These are phyloP conservation scores for Apodemia duryi DNA, from an alignment of 2,888 invertebrate species.

Conservation along the genomic window DNA sequence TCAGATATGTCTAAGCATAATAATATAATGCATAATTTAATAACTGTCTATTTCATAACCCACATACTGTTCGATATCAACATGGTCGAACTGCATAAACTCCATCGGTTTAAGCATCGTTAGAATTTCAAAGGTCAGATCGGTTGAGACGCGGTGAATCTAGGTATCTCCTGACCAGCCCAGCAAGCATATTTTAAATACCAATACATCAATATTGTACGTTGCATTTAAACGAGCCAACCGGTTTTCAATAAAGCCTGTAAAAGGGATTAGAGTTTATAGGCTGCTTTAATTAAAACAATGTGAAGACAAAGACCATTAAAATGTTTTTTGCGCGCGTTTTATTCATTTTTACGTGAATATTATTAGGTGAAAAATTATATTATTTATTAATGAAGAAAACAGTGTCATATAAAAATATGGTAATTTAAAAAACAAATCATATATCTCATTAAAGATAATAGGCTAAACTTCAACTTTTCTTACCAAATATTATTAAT, in stretches of 20 bases:
- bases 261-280: constrained; percentile 1
- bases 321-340: neutral
- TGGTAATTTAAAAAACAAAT: neutral
- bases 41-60: neutral
- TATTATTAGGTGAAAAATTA: neutral
- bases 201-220: constrained; percentile 21
- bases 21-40: neutral
- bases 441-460: neutral
- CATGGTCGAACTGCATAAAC: constrained; percentile 36
- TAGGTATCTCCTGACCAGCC: constrained; percentile 36
- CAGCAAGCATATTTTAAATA: constrained; percentile 32
- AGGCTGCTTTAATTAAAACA: constrained; percentile 7
- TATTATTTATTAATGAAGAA: too few relatives aligned
- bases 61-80: constrained; percentile 23
- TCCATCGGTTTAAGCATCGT: constrained; percentile 43
- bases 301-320: neutral
- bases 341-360: neutral
- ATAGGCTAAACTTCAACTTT: neutral
- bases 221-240: constrained; percentile 6
- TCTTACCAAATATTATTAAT: too few relatives aligned
- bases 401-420: too few relatives aligned
- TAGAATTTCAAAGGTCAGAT: constrained; percentile 55
- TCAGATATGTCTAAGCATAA: too few relatives aligned
- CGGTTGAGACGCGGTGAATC: constrained; percentile 37
- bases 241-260: neutral